phyloP scores from a whole-genome alignment of 2,797 vertebrate species.

The Gymnoscopelus microlampas region DNA sequence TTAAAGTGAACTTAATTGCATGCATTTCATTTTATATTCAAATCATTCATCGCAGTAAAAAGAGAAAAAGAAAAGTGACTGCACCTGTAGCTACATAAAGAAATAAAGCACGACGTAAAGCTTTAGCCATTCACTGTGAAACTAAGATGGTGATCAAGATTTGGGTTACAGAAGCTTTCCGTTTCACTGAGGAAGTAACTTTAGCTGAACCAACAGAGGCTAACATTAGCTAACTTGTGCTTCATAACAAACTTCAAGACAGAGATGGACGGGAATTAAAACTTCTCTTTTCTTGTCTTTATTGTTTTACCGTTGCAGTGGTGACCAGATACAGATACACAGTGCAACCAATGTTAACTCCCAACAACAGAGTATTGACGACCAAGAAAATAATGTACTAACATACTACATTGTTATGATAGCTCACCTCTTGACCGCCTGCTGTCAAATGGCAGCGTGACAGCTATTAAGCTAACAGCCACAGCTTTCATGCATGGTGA shows the following conservation, averaged over 20 bases:
- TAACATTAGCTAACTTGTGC: constrained; percentile 2
- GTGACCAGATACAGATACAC: accelerated
- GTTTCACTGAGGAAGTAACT: constrained; percentile 46
- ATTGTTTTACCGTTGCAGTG: accelerated
- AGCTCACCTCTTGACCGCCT: constrained; percentile 61
- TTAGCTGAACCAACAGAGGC: constrained; percentile 30
- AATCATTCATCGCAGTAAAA: no score
- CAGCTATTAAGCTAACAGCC: not conserved
- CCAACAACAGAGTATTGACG: constrained; percentile 11
- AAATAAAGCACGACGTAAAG: no score
- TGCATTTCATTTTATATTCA: no score
- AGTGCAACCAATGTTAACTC: not conserved
- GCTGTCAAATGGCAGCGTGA: not conserved
- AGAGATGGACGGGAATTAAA: no score
- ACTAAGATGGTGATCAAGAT: not conserved
- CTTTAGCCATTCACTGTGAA: no score
- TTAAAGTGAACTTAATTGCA: no score
- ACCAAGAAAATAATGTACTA: not conserved
- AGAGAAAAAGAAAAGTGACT: no score
- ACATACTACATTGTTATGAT: no score
- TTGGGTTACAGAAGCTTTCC: not conserved
- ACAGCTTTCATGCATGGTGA: constrained; percentile 34
- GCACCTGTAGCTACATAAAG: no score
- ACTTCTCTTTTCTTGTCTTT: no score
- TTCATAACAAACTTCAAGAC: not conserved